Evolutionary conservation across 2,113 vertebrate genomes (phyloP), one percentile per base, ranked within the genome.

Genomic region (Macroglossus sobrinus): DNA sequence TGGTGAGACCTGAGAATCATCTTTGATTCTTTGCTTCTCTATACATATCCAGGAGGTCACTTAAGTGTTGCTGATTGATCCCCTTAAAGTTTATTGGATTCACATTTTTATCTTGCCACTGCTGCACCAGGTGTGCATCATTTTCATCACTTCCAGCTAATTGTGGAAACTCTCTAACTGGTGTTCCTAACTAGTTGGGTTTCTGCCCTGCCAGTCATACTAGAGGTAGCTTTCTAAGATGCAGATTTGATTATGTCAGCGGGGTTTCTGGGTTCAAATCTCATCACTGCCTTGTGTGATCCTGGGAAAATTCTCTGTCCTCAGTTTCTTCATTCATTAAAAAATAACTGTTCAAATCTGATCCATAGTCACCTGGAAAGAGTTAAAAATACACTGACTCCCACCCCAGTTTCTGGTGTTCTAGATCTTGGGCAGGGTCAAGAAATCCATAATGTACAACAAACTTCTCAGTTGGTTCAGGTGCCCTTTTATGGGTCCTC

Each of bases 251-350:
- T 55, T 78, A 68, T 80, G 35, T 76, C 13, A 93, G 19, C 30
- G 57, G 75, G 16, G 21, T 75, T 45, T 22, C 30, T 63, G 12
- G n/a, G 47, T 90, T 94, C 78, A 92, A 33, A 76, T 76, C 40
- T 28, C 35, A 16, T 18, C 3, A 47, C 59, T 63, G 7, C 28
- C 63, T 84, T 57, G 1, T 88, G 4, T 93, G 55, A 88, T 95
- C 30, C 26, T 85, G 45, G 53, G 15, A 55, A 91, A 68, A 64
- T 93, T 74, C 4, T 82, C 22, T 94, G 43, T 87, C 45, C 15
- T 90, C 28, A 57, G 18, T 91, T 94, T 96, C 61, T 90, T 78
- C 14, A 43, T 86, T 40, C 91, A n/a, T 71, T 26, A 89, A 89
- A 66, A 79, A 43, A 38, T 45, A 35, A 64, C 10, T 71, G 14